A percentile compares a stretch with the other conserved stretches of the same genome.
phyloP scores from a whole-genome alignment of 2,113 vertebrate genomes.

The Carlito syrichta region DNA sequence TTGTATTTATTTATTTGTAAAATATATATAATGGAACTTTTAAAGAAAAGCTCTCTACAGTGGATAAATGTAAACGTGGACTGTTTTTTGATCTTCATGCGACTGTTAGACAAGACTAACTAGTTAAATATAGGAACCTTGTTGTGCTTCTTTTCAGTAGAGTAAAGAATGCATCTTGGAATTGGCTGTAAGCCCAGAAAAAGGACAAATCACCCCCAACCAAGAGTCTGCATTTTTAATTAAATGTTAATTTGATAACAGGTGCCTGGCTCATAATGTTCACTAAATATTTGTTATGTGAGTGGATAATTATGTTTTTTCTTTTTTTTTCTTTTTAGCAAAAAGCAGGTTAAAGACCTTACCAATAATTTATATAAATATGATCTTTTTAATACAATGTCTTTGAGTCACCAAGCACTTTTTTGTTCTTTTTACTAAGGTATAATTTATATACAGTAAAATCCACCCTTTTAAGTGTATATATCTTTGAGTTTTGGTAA shows the following conservation, averaged over 20 bases:
- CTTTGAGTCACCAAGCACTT: background rate
- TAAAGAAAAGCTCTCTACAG: background rate
- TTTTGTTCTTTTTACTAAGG: background rate
- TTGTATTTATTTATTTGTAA: too few species aligned
- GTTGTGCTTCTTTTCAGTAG: background rate
- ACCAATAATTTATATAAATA: background rate
- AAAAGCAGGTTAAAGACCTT: background rate
- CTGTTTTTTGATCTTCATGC: background rate
- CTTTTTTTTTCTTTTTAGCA: too few species aligned
- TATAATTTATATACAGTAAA: background rate
- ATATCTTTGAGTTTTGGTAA: background rate
- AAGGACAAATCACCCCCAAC: background rate
- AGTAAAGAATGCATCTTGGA: background rate
- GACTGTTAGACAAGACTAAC: background rate
- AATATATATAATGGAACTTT: too few species aligned
- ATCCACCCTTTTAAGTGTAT: background rate
- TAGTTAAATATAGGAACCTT: background rate
- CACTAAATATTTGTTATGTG: background rate
- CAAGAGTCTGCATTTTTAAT: background rate
- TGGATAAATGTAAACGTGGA: background rate
- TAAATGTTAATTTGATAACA: constrained; percentile 24
- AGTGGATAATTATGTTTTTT: constrained; percentile 12
- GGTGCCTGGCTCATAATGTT: background rate
- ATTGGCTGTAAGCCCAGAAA: background rate
- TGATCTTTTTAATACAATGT: background rate